Conservation (phyloP, 2,113 vertebrate species). For the Oxyura jamaicensis region DNA sequence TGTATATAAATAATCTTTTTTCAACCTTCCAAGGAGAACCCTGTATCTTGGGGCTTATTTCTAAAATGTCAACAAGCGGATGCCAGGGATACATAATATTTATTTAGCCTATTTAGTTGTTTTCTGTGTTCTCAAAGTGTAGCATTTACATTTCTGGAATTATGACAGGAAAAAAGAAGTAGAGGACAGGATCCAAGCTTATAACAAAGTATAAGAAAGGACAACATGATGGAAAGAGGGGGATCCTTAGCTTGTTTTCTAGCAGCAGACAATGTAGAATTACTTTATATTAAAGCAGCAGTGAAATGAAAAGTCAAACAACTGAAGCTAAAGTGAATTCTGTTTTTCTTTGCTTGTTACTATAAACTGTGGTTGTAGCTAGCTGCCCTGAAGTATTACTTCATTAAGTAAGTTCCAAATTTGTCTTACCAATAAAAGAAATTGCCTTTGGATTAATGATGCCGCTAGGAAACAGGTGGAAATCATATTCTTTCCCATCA, state of each 20-base stretch:
- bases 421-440: conserved; percentile 92
- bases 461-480: conserved; percentile 97
- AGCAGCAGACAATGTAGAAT: background rate
- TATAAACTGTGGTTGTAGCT: background rate
- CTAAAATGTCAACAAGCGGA: background rate
- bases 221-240: background rate
- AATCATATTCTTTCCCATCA: conserved; percentile 96
- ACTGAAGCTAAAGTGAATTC: background rate
- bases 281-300: background rate
- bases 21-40: background rate
- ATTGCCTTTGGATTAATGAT: conserved; percentile 94
- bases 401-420: background rate
- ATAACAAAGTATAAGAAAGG: background rate
- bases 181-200: background rate
- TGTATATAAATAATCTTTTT: background rate
- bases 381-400: background rate
- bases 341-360: background rate
- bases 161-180: background rate
- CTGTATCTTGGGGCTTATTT: background rate
- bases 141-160: background rate
- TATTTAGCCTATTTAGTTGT: background rate
- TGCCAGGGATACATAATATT: background rate
- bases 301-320: background rate
- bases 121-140: background rate
- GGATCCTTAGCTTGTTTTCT: background rate